Base-by-base conservation (phyloP, 1,140 invertebrate species). In the Drosophila subpulchrella region DNA sequence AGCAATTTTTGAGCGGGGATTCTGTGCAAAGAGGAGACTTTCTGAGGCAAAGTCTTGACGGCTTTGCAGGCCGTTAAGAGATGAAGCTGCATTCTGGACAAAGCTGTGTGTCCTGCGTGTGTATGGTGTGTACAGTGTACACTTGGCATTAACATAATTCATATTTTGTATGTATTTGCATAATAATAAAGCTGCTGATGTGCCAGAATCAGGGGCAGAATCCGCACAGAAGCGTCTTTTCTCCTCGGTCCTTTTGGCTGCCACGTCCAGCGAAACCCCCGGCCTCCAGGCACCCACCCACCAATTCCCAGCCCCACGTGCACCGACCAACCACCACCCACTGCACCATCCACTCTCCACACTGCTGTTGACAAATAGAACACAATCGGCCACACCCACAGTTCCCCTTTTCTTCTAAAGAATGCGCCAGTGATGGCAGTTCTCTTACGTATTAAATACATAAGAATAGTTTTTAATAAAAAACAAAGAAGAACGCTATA, bases 91-190 rank as follows among this genome's bases (percentile, higher is more conserved):
- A 68, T 73, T 61, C 59, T 54, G 48, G 42, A 54, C 53, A 24
- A 36, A 50, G 34, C 38, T 60, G 50, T 70, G 11, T 66, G 38
- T 67, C 47, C 47, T n/a, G 60, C 20, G 65, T 41, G 38, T 67
- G 36, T 67, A 13, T 36, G 30, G 53, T 75, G 70, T 82, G 44
- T 82, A 78, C 75, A 53, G 70, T 82, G 44, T 82, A 78, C 75
- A 53, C 55, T 78, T 78, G 76, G 81, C 75, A 83, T 83, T 83
- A 84, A 84, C 81, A 83, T 83, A 83, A 83, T 83, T 83, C 81
- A 83, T 83, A 83, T 83, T 83, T 83, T 84, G 81, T 83, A 76
- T 83, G 81, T 83, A 83, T 83, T 83, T 83, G 81, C 81, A 83
- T 83, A 83, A 83, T 84, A 83, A 83, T 83, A 83, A 76, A 83